Evolutionary conservation across 1,140 invertebrate species (phyloP).

Genomic region (Harlomillsia oculata): DNA sequence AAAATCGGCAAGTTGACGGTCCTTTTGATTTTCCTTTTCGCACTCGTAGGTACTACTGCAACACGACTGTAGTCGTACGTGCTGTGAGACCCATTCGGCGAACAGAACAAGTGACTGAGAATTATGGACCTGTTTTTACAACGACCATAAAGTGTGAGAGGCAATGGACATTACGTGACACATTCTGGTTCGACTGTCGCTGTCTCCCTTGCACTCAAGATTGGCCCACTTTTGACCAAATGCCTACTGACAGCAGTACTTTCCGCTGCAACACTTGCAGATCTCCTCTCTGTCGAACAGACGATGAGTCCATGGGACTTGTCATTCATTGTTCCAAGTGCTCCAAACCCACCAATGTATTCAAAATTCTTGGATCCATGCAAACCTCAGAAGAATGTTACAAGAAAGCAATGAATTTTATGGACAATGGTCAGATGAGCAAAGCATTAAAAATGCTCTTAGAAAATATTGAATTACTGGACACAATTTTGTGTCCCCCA

Average conservation of each 20-base stretch:
- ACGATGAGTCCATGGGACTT: conserved; percentile 48
- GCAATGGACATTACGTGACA: conserved; percentile 54
- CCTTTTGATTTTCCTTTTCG: neutral
- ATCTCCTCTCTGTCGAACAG: conserved; percentile 11
- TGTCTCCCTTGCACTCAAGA: conserved; percentile 70
- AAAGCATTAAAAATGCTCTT: conserved; percentile 58
- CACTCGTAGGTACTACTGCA: conserved; percentile 63
- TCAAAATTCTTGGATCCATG: conserved; percentile 62
- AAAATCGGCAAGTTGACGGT: conserved; percentile 8
- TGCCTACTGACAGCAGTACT: conserved; percentile 43
- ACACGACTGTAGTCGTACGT: conserved; percentile 64
- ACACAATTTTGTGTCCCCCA: conserved; percentile 59
- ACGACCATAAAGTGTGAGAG: conserved; percentile 53
- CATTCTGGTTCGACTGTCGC: conserved; percentile 77
- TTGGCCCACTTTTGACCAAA: conserved; percentile 69
- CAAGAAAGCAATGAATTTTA: conserved; percentile 52
- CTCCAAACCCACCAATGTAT: conserved; percentile 57
- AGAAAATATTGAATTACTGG: conserved; percentile 58
- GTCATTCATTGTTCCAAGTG: conserved; percentile 60
- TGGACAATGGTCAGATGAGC: conserved; percentile 52
- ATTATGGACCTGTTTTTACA: conserved; percentile 84
- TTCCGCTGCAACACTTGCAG: conserved; percentile 29
- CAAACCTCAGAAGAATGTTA: conserved; percentile 61
- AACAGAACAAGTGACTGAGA: conserved; percentile 74
- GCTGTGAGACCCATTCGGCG: conserved; percentile 63